Evolutionary conservation across 2,797 vertebrate genomes (phyloP).

Genomic region (Prunella strophiata): DNA sequence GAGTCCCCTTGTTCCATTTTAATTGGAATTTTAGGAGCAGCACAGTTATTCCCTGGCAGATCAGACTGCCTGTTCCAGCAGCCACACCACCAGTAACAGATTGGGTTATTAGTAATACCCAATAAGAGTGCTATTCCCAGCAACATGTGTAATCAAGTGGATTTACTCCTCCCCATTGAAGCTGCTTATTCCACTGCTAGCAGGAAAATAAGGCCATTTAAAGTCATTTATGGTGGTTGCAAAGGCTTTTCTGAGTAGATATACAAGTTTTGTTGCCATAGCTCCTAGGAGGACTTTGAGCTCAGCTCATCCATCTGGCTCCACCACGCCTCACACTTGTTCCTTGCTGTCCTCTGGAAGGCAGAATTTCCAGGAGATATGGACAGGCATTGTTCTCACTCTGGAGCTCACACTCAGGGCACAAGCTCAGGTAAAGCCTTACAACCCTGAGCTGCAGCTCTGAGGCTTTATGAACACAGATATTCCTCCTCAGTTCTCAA

Average conservation of each 20-base stretch:
- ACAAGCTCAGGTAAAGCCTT: neutral
- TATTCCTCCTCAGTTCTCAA: neutral
- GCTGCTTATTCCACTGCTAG: conserved; percentile 29
- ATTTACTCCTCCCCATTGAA: conserved; percentile 55
- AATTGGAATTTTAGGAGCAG: neutral
- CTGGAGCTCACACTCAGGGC: neutral
- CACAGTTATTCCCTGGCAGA: neutral
- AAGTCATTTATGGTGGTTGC: conserved; percentile 23
- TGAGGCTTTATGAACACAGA: accelerated
- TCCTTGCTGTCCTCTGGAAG: neutral
- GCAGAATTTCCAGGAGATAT: neutral
- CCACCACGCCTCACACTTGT: neutral
- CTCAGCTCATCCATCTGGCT: conserved; percentile 10
- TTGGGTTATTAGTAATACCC: conserved; percentile 38
- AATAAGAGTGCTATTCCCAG: conserved; percentile 18
- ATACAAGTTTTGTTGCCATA: neutral
- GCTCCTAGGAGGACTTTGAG: neutral
- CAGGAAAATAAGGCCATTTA: conserved; percentile 52
- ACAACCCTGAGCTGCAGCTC: neutral
- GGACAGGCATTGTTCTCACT: neutral
- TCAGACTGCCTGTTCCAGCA: neutral
- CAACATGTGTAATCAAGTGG: conserved; percentile 32
- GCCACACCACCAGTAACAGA: neutral
- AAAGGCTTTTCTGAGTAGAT: conserved; percentile 33
- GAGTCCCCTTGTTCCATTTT: neutral